A percentile compares a stretch with the other conserved stretches of the same genome.
Evolutionary conservation across 2,113 vertebrate species (phyloP).

Genomic region (Typhlomys cinereus): DNA sequence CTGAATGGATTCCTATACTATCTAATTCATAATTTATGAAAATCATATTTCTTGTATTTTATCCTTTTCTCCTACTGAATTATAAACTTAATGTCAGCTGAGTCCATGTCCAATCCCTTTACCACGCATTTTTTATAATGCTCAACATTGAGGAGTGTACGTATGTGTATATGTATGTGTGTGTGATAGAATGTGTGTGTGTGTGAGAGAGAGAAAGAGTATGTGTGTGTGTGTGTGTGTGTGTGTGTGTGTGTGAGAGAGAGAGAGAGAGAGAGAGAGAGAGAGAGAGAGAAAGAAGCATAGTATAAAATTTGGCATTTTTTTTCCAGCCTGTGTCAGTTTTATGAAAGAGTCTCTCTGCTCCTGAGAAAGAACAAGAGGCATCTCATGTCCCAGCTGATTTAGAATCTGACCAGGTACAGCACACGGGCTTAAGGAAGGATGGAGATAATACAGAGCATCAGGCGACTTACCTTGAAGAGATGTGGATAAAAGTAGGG

Average conservation of each 20-base stretch:
- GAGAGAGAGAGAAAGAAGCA: background rate
- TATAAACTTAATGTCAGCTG: background rate
- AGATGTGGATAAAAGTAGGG: background rate
- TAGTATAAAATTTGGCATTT: background rate
- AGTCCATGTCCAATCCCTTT: no score
- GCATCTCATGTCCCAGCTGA: background rate
- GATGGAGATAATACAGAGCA: background rate
- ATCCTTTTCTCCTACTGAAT: background rate
- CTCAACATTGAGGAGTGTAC: background rate
- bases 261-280: background rate
- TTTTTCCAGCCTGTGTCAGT: background rate
- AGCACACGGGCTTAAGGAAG: background rate
- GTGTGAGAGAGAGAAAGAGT: no score
- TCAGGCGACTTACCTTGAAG: background rate
- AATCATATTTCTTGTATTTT: background rate
- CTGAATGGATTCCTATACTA: background rate
- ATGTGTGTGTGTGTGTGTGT: no score
- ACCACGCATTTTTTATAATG: background rate
- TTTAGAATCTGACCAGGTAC: background rate
- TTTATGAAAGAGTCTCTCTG: background rate
- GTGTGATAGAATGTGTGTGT: no score
- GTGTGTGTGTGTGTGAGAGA: background rate
- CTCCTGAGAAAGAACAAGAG: background rate
- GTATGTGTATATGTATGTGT: no score
- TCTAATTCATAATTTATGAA: background rate